Evolutionary conservation across 2,797 vertebrate species (phyloP), one percentile per base, ranked within the genome.

Genomic region (Sebastiscus albofasciatus): DNA sequence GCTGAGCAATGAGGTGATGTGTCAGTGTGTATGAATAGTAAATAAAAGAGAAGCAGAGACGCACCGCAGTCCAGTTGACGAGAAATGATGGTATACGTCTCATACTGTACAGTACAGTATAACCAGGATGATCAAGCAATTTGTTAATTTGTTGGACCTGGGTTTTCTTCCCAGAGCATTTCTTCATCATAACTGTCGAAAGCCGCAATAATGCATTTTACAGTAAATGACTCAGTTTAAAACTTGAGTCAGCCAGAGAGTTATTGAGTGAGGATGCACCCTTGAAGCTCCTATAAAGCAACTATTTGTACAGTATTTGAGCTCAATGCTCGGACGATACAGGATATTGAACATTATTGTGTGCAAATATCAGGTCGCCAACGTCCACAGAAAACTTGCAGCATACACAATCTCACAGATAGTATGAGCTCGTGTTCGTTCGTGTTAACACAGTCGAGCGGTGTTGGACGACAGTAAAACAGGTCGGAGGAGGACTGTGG

Each of bases 1-100:
- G 88, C 85, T 90, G 90, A 86, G 82, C 46, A 74, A 60, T 67
- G 60, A 82, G 42, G 54, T 88, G 62, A 88, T 82, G 83, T 58
- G 67, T 87, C 62, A 67, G n/a, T 73, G 66, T 79, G 64, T 84
- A 70, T 61, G 56, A 81, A 83, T 56, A 80, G 70, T 90, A 88
- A 90, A 92, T 77, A 91, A 81, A 82, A 61, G 61, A 42, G 62
- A 70, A 77, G 34, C 39, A 36, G 29, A 54, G 55, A 73, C 2
- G 3, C 39, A 67, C 29, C 27, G n/a, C 60, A 31, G 70, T 69
- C 75, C 65, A 33, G 56, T 82, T 85, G 78, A 73, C 60, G 59
- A 87, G 80, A 89, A 88, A 84, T 73, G 27, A 13, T 62, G 34
- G 60, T n/a, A 4, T 14, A 52, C 46, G 7, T 52, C 46, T 52